These are phyloP conservation scores for Athalia rosae DNA, from an alignment of 2,888 invertebrate species.

Conservation along the genomic window DNA sequence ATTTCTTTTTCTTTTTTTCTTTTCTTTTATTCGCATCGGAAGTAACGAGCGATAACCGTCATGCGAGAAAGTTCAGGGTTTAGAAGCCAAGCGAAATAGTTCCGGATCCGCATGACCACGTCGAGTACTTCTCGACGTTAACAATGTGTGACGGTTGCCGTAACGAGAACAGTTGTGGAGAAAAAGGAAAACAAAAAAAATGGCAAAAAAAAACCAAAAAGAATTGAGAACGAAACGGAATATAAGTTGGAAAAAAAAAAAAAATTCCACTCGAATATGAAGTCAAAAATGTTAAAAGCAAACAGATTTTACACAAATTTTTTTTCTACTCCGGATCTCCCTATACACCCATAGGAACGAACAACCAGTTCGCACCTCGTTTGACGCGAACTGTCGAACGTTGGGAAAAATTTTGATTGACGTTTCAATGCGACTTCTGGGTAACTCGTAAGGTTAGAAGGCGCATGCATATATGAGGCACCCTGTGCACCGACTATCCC, in stretches of 20 bases:
- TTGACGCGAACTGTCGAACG: slow-evolving; percentile 52
- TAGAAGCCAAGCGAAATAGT: slow-evolving; percentile 44
- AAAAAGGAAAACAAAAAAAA: slow-evolving; percentile 22
- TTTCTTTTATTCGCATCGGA: not conserved
- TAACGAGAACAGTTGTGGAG: slow-evolving; percentile 29
- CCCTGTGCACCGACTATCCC: slow-evolving; percentile 49
- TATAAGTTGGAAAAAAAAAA: slow-evolving; percentile 43
- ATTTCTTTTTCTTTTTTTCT: no score
- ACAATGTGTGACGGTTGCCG: slow-evolving; percentile 66
- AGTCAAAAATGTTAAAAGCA: slow-evolving; percentile 65
- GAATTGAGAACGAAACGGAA: slow-evolving; percentile 4
- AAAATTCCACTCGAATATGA: slow-evolving; percentile 61
- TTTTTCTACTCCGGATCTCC: slow-evolving; percentile 47
- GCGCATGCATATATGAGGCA: slow-evolving; percentile 62
- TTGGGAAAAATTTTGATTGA: slow-evolving; percentile 59
- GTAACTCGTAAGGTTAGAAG: slow-evolving; percentile 30
- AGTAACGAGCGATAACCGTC: slow-evolving; percentile 31
- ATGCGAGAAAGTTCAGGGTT: slow-evolving; percentile 34
- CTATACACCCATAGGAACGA: not conserved
- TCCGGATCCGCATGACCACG: slow-evolving; percentile 18
- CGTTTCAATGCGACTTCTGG: slow-evolving; percentile 61
- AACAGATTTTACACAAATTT: slow-evolving; percentile 55
- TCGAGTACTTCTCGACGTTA: slow-evolving; percentile 56
- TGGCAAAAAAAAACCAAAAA: no score
- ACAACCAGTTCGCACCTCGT: slow-evolving; percentile 54